phyloP scores from a whole-genome alignment of 1,140 invertebrate genomes.

The Teleogryllus occipitalis region DNA sequence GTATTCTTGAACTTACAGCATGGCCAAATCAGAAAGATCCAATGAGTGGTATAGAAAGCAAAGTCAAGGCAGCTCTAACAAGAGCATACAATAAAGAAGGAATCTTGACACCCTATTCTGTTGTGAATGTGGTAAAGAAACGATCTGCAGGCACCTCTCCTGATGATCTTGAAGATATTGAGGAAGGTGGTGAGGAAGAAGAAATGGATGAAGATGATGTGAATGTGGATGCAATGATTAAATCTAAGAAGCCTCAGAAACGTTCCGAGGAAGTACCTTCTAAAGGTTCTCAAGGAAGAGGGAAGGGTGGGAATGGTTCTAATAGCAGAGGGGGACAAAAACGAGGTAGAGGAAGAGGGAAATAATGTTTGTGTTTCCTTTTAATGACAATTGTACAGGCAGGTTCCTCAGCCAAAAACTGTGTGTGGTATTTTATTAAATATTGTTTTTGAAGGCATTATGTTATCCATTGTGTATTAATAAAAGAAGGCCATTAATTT shows the following conservation, averaged over 20 bases:
- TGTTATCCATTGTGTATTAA: no score
- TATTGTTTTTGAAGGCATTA: no score
- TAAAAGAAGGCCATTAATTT: no score
- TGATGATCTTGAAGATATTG: slow-evolving; percentile 7
- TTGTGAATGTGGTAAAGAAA: slow-evolving; percentile 31
- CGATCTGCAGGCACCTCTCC: neutral
- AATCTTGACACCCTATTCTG: slow-evolving; percentile 40
- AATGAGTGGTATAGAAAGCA: slow-evolving; percentile 65
- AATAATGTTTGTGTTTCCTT: neutral
- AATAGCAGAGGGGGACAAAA: neutral
- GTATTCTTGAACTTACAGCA: slow-evolving; percentile 69
- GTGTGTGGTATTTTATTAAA: no score
- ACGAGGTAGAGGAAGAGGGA: neutral
- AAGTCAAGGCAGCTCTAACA: slow-evolving; percentile 62
- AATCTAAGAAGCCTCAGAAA: neutral
- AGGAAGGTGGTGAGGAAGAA: slow-evolving; percentile 10
- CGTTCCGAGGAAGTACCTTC: neutral
- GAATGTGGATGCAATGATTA: slow-evolving; percentile 18
- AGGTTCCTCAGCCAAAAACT: no score
- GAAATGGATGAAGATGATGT: slow-evolving; percentile 16
- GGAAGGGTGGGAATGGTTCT: neutral
- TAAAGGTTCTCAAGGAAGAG: neutral
- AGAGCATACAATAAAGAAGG: slow-evolving; percentile 49
- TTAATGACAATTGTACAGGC: no score
- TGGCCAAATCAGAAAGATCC: slow-evolving; percentile 75